These are phyloP conservation scores for Pogonocichla stellata DNA, from an alignment of 2,113 vertebrate genomes.

Conservation along the genomic window DNA sequence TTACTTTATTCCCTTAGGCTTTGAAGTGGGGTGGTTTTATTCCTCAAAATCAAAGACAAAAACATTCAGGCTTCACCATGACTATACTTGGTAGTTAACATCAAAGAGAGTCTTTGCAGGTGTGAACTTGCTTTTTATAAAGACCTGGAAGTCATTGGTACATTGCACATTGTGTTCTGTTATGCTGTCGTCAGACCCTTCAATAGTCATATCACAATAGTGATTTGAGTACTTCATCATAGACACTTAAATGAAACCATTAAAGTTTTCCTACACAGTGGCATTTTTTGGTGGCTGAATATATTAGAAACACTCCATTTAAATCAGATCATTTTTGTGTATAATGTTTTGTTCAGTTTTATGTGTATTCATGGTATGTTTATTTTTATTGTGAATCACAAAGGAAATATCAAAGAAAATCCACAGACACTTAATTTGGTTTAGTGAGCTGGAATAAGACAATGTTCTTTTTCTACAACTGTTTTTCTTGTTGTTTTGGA, in stretches of 20 bases:
- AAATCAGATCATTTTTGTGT: background rate
- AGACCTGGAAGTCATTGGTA: background rate
- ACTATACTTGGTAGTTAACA: background rate
- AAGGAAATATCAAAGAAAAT: background rate
- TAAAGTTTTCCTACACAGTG: background rate
- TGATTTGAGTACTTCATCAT: background rate
- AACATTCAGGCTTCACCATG: background rate
- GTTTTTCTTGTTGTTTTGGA: background rate
- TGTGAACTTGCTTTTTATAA: background rate
- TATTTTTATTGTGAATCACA: conserved; percentile 52
- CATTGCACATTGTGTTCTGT: background rate
- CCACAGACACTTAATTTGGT: background rate
- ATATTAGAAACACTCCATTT: conserved; percentile 44
- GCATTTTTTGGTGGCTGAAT: conserved; percentile 3
- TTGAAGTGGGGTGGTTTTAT: background rate
- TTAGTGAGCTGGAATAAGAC: background rate
- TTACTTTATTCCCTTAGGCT: background rate
- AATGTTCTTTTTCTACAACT: background rate
- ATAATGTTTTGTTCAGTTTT: conserved; percentile 13
- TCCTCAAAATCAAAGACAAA: background rate
- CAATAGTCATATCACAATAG: background rate
- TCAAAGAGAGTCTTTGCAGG: background rate
- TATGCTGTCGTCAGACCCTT: background rate
- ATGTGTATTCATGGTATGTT: conserved; percentile 44
- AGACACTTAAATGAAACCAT: conserved; percentile 14